Conservation (phyloP, 2,888 invertebrate genomes). For the Lepas anatifera region DNA sequence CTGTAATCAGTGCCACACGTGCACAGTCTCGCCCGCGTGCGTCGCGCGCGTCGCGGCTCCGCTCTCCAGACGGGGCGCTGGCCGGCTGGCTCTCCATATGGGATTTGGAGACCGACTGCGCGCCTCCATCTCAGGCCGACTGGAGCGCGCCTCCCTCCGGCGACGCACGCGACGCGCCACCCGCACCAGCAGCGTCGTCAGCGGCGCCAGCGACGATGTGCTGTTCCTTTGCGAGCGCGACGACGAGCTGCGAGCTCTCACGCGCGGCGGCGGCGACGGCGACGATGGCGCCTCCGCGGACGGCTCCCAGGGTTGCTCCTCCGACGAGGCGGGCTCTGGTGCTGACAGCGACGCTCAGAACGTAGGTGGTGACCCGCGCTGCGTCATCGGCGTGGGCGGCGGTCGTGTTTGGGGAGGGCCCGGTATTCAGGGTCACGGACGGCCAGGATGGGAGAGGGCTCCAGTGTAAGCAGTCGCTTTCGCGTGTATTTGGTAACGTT, state of each 20-base stretch:
- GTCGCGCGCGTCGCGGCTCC: too few relatives aligned
- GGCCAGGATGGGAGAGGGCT: too few relatives aligned
- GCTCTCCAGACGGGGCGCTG: too few relatives aligned
- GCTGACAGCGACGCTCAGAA: background rate
- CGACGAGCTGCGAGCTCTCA: background rate
- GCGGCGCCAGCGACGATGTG: background rate
- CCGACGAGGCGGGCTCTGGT: too few relatives aligned
- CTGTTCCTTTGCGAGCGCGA: background rate
- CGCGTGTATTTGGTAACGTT: too few relatives aligned
- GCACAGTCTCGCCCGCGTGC: too few relatives aligned
- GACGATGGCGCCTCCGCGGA: background rate
- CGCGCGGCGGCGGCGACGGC: background rate
- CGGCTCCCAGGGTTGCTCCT: too few relatives aligned
- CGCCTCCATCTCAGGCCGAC: background rate
- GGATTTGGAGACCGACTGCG: background rate
- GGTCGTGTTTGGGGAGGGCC: background rate
- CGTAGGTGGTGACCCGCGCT: background rate
- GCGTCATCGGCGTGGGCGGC: background rate
- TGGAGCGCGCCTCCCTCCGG: background rate
- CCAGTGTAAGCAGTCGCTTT: too few relatives aligned
- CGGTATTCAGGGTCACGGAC: too few relatives aligned
- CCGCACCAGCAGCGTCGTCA: background rate
- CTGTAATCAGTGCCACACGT: too few relatives aligned
- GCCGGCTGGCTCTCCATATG: background rate
- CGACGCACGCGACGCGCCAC: background rate